These are phyloP conservation scores for Galerucella pusilla DNA, from an alignment of 2,888 invertebrate species.

Conservation along the genomic window DNA sequence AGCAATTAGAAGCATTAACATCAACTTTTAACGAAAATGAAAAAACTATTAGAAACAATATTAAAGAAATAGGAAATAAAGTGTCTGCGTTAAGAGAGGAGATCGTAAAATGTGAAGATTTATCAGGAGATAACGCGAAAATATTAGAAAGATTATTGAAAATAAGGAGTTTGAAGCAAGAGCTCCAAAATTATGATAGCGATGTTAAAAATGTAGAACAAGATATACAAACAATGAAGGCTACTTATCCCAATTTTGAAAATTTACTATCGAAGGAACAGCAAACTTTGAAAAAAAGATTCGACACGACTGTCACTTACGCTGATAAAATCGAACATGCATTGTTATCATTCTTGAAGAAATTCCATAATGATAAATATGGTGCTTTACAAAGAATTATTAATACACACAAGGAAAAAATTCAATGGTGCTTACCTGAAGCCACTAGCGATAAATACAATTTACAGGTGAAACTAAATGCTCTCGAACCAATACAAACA, in stretches of 20 bases:
- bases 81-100: constrained; percentile 82
- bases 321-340: constrained; percentile 85
- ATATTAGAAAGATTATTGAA: constrained; percentile 82
- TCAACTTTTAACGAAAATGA: constrained; percentile 81
- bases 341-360: constrained; percentile 83
- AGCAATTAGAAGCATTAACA: constrained; percentile 79
- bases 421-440: constrained; percentile 92
- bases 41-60: constrained; percentile 75
- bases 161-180: constrained; percentile 77
- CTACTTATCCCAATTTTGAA: constrained; percentile 82
- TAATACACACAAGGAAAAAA: constrained; percentile 85
- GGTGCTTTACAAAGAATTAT: constrained; percentile 84
- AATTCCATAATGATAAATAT: constrained; percentile 87
- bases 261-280: constrained; percentile 85
- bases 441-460: constrained; percentile 91
- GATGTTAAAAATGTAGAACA: constrained; percentile 76
- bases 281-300: constrained; percentile 84
- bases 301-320: constrained; percentile 81
- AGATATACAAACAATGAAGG: constrained; percentile 77
- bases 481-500: constrained; percentile 79
- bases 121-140: constrained; percentile 87
- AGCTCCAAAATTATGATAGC: constrained; percentile 76
- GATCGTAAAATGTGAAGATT: constrained; percentile 89
- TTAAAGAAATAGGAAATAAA: constrained; percentile 77
- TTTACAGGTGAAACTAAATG: constrained; percentile 88